phyloP scores from a whole-genome alignment of 2,113 vertebrate genomes.

The Willisornis vidua region DNA sequence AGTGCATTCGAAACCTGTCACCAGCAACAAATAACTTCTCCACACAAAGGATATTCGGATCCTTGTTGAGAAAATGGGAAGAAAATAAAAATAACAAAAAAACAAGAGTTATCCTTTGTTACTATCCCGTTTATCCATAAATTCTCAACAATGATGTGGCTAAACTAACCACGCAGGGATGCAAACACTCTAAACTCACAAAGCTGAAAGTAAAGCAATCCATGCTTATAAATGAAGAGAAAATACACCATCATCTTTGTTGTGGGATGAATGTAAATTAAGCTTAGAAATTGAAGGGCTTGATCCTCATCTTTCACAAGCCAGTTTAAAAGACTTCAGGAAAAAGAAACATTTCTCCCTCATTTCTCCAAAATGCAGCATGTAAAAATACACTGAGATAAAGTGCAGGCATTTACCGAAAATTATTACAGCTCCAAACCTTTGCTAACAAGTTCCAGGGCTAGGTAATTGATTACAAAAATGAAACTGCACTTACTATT shows the following conservation, averaged over 20 bases:
- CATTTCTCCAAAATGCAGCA: neutral
- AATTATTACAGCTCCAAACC: constrained; percentile 21
- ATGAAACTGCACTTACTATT: constrained; percentile 28
- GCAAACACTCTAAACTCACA: neutral
- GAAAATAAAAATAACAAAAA: neutral
- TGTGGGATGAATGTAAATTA: neutral
- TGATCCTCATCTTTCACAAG: neutral
- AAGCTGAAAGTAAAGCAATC: neutral
- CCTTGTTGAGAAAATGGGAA: neutral
- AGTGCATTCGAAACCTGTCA: neutral
- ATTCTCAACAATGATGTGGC: neutral
- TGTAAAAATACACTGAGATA: neutral
- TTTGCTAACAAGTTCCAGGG: constrained; percentile 37
- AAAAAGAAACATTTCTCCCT: neutral
- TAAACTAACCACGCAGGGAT: neutral
- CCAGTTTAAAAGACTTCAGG: neutral
- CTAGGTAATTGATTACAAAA: constrained; percentile 38
- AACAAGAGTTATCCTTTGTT: neutral
- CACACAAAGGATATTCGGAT: neutral
- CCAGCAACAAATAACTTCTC: neutral
- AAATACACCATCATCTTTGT: neutral
- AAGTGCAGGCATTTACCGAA: neutral
- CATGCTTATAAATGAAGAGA: neutral
- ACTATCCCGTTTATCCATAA: neutral
- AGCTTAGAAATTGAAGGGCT: neutral